phyloP scores from a whole-genome alignment of 2,113 vertebrate species.

The Pelobates fuscus region DNA sequence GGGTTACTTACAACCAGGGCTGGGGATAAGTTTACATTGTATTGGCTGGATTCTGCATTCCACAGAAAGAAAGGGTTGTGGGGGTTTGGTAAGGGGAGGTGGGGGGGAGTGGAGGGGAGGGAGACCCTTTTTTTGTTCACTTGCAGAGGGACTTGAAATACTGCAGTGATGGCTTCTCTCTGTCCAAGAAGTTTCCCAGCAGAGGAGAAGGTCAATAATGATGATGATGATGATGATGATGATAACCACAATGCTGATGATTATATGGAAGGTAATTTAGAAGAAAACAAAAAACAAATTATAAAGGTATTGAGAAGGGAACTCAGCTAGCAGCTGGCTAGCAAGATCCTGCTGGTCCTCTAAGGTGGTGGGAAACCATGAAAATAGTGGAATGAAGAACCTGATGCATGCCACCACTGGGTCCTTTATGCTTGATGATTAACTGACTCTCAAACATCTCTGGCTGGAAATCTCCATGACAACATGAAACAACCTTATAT shows the following conservation, averaged over 20 bases:
- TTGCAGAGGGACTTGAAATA: too few relatives aligned
- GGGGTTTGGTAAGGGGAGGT: too few relatives aligned
- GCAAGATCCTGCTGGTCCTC: neutral
- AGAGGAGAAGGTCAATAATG: neutral
- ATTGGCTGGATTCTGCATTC: slow-evolving; percentile 3
- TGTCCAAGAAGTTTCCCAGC: neutral
- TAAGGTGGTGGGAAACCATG: neutral
- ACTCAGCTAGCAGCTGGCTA: neutral
- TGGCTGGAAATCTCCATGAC: slow-evolving; percentile 25
- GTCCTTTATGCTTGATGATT: slow-evolving; percentile 15
- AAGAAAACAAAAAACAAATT: neutral
- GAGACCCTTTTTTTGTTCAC: too few relatives aligned
- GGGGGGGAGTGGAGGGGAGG: too few relatives aligned
- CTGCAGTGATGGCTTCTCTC: neutral
- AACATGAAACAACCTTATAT: slow-evolving; percentile 17
- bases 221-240: neutral
- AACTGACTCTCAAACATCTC: slow-evolving; percentile 2
- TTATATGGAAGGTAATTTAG: slow-evolving; percentile 1
- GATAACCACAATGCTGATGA: too few relatives aligned
- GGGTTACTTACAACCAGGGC: slow-evolving; percentile 2
- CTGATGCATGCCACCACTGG: neutral
- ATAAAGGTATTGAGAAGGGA: neutral
- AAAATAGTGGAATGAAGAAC: neutral
- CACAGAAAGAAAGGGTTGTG: neutral
- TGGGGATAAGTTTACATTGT: neutral